Percentiles rank a stretch among this genome's conserved stretches.
These are phyloP conservation scores for Tenualosa ilisha DNA, from an alignment of 2,797 vertebrate genomes.

Conservation along the genomic window DNA sequence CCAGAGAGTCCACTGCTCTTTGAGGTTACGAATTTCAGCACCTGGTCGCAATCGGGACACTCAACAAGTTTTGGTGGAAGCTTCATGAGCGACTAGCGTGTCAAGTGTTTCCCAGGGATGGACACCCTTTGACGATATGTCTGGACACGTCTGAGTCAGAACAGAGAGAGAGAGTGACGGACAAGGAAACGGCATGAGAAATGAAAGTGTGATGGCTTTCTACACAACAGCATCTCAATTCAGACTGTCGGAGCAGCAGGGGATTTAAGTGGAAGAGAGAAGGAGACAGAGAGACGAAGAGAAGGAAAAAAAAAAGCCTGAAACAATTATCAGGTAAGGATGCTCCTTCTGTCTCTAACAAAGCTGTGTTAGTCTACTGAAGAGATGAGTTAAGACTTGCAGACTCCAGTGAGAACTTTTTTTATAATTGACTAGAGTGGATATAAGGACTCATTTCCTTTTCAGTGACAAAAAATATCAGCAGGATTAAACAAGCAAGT, in stretches of 20 bases:
- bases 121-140: not conserved
- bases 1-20: not conserved
- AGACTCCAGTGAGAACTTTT: not conserved
- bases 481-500: not conserved
- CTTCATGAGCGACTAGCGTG: not conserved
- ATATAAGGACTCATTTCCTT: not conserved
- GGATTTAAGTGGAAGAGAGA: constrained; percentile 30
- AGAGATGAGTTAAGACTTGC: not conserved
- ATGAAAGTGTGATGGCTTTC: constrained; percentile 33
- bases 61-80: not conserved
- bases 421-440: not conserved
- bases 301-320: not conserved
- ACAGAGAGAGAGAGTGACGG: not conserved
- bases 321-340: constrained; percentile 8
- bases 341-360: not conserved
- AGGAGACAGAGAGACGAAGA: not conserved
- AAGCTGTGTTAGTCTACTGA: not conserved
- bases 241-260: constrained; percentile 23
- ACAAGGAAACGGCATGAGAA: not conserved
- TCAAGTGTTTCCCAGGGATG: constrained; percentile 15
- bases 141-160: not conserved
- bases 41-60: not conserved
- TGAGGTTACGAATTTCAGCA: not conserved
- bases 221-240: not conserved
- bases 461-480: not conserved